Evolutionary conservation across 2,113 vertebrate genomes (phyloP), one percentile per base, ranked within the genome.

Genomic region (Oenanthe melanoleuca): DNA sequence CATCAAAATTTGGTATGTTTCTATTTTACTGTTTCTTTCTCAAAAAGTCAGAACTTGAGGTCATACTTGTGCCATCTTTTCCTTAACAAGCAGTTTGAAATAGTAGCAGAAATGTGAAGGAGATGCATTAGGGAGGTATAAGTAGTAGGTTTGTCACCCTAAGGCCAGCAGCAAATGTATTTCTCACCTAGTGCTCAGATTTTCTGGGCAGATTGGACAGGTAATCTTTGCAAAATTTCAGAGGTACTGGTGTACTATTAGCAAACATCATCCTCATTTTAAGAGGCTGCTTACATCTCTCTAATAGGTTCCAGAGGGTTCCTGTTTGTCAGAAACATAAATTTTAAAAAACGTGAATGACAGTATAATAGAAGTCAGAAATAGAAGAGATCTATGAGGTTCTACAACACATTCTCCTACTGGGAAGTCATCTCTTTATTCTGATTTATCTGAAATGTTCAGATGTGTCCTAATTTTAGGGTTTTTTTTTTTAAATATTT

Each of bases 11-110:
- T 8, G 13, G 22, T n/a, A 64, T 4, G 4, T 59, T 74, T 74
- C 5, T 70, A 7, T 74, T 74, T 78, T 44, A 53, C 22, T n/a
- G 3, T 56, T 79, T 85, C 38, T 81, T 89, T 92, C 56, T 65
- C 63, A 47, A 55, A 56, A 90, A 80, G 44, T 26, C 23, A 69
- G 47, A 75, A 47, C 65, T 47, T 57, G 57, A 74, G 60, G n/a
- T 37, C 20, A 21, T 38, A 34, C 9, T 59, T 63, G 34, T 70
- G 65, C 38, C 34, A 17, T 53, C 31, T 84, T 70, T 60, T 40
- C 72, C 61, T 84, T 74, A 84, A 71, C 56, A 86, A 88, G 44
- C 25, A 71, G 13, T 79, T 89, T 89, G 72, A 90, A 93, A 84
- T n/a, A 74, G 53, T 16, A 67, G 52, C n/a, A 57, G 73, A 74